phyloP scores from a whole-genome alignment of 2,113 vertebrate genomes.

The Pelecanus crispus region DNA sequence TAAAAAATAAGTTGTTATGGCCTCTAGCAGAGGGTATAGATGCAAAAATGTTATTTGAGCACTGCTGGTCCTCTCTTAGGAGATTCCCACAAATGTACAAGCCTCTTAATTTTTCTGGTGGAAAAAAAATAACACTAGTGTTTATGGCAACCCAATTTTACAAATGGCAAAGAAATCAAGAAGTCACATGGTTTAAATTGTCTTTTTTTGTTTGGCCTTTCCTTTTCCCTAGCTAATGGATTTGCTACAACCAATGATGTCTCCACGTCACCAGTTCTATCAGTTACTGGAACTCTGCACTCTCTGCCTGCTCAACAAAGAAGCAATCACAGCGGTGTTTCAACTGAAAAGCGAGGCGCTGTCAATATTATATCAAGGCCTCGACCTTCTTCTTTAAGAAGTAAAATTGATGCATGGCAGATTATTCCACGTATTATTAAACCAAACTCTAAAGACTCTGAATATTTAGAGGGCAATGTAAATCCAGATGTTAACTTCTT shows the following conservation, averaged over 20 bases:
- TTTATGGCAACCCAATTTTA: neutral
- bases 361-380: conserved; percentile 62
- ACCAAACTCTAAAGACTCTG: conserved; percentile 74
- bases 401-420: conserved; percentile 72
- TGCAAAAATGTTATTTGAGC: neutral
- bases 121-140: neutral
- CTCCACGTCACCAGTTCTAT: neutral
- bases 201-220: neutral
- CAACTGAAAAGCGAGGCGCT: neutral
- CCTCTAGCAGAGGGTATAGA: neutral
- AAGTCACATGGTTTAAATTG: neutral
- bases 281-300: neutral
- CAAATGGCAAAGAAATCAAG: neutral
- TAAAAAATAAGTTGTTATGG: neutral
- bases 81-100: neutral
- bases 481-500: conserved; percentile 58
- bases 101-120: neutral
- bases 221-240: conserved; percentile 29
- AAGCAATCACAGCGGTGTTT: neutral
- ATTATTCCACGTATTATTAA: conserved; percentile 70
- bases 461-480: conserved; percentile 61
- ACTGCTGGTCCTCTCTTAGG: neutral
- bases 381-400: conserved; percentile 73
- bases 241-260: neutral
- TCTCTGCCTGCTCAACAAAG: neutral